Base-by-base conservation (phyloP, 2,113 vertebrate species). In the Quiscalus mexicanus region DNA sequence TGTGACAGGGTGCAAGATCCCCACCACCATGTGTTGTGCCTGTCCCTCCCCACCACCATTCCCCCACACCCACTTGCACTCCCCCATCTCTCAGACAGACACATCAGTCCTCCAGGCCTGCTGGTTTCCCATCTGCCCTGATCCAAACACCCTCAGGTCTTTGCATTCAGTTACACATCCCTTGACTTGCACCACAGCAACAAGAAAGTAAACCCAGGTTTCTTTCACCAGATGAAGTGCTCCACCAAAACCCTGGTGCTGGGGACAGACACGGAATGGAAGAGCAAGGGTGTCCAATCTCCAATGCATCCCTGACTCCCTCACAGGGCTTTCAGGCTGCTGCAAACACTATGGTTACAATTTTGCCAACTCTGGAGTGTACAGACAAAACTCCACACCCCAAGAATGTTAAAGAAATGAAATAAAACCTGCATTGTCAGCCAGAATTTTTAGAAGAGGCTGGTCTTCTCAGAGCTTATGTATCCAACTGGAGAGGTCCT, bases 11-110 rank as follows among this genome's bases (percentile, higher is more conserved):
- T 10, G 3, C 10, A 4, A 30, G 23, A 71, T 8, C 7, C 9
- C 28, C 3, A 1, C 1, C 1, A 9, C 4, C 44, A n/a, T 1
- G 0, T 4, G 4, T 27, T 0, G 0, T n/a, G 27, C 17, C 58
- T 5, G 0, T 33, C 16, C 50, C 45, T 49, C 30, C 52, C 39
- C 33, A 58, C 8, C 30, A 56, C 14, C 17, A 10, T 18, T 76
- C 33, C 58, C 68, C 68, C 39, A 77, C 7, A 39, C 2, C 31
- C 49, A 22, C 15, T 5, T 12, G 28, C 11, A 39, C 6, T 15
- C 9, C 10, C 5, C 2, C 6, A 1, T 10, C 27, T 79, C 53
- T 31, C 31, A 41, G 63, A 42, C 0, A 0, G 63, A 42, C 0
- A 0, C 2, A 58, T 37, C 31, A 7, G 2, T 55, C 33, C 41